These are phyloP conservation scores for Gobionotothen gibberifrons DNA, from an alignment of 2,797 vertebrate species.

Conservation along the genomic window DNA sequence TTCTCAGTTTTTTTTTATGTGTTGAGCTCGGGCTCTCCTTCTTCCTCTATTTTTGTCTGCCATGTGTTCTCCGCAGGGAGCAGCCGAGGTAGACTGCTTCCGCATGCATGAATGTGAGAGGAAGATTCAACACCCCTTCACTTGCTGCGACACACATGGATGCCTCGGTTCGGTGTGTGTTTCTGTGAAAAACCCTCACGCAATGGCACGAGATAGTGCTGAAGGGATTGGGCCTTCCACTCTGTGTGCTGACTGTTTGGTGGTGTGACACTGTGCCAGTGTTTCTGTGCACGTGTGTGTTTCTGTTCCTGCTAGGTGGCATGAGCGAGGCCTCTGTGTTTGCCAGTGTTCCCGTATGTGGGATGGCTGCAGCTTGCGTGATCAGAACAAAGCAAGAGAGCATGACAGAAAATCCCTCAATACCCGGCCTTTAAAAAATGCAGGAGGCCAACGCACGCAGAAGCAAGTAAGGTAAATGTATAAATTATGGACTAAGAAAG, in stretches of 20 bases:
- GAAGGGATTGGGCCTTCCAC: conserved; percentile 27
- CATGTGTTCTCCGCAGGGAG: conserved; percentile 65
- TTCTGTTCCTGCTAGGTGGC: conserved; percentile 46
- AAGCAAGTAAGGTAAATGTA: conserved; percentile 86
- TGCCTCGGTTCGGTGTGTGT: conserved; percentile 46
- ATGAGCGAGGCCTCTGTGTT: conserved; percentile 53
- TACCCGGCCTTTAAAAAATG: conserved; percentile 93
- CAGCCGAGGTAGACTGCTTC: conserved; percentile 62
- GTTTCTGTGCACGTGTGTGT: conserved; percentile 37
- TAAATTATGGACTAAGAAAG: conserved; percentile 84
- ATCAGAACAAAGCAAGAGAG: conserved; percentile 87
- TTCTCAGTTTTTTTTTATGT: conserved; percentile 43
- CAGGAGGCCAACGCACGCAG: conserved; percentile 89
- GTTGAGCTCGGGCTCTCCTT: conserved; percentile 54
- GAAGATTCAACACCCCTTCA: conserved; percentile 60
- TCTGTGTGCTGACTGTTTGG: conserved; percentile 19
- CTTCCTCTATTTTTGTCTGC: conserved; percentile 68
- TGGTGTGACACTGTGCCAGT: conserved; percentile 28
- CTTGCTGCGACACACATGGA: conserved; percentile 60
- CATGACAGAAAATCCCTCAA: conserved; percentile 92
- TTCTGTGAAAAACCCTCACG: conserved; percentile 65
- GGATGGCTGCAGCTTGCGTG: conserved; percentile 88
- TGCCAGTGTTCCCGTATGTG: conserved; percentile 75
- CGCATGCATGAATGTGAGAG: conserved; percentile 70
- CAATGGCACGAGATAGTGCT: conserved; percentile 44